Percentiles rank a stretch among this genome's conserved stretches.
Evolutionary conservation across 2,113 vertebrate genomes (phyloP).

Genomic region (Camelus bactrianus): DNA sequence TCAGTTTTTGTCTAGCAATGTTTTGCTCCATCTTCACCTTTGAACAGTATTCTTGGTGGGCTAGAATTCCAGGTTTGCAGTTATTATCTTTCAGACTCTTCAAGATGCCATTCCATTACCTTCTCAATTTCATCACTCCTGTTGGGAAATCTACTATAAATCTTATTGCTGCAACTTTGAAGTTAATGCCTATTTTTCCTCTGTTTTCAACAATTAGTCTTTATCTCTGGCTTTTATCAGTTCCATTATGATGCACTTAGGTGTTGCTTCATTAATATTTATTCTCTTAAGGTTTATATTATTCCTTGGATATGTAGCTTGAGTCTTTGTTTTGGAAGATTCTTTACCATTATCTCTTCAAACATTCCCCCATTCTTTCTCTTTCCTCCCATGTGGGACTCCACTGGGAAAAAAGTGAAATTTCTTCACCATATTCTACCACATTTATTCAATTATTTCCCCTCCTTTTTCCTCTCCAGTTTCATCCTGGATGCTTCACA

Average conservation of each 20-base stretch:
- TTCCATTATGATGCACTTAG: neutral
- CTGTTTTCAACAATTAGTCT: neutral
- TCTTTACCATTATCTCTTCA: neutral
- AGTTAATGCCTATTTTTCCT: neutral
- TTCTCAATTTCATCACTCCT: neutral
- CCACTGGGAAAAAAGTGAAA: too few relatives aligned
- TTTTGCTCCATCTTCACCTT: neutral
- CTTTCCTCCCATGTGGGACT: neutral
- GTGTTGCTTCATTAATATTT: neutral
- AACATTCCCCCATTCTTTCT: neutral
- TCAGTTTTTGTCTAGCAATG: neutral
- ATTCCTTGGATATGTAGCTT: neutral
- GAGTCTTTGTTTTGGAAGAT: neutral
- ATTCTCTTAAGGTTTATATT: neutral
- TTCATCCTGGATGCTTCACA: neutral
- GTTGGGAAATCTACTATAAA: neutral
- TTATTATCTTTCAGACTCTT: neutral
- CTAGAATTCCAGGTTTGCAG: neutral
- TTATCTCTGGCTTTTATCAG: neutral
- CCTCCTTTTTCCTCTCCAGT: neutral
- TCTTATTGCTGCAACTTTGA: neutral
- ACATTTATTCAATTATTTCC: neutral
- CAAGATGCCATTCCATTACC: neutral
- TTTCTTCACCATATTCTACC: too few relatives aligned
- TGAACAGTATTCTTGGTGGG: neutral